phyloP scores from a whole-genome alignment of 1,140 invertebrate genomes.

The Drosophila trapezifrons region DNA sequence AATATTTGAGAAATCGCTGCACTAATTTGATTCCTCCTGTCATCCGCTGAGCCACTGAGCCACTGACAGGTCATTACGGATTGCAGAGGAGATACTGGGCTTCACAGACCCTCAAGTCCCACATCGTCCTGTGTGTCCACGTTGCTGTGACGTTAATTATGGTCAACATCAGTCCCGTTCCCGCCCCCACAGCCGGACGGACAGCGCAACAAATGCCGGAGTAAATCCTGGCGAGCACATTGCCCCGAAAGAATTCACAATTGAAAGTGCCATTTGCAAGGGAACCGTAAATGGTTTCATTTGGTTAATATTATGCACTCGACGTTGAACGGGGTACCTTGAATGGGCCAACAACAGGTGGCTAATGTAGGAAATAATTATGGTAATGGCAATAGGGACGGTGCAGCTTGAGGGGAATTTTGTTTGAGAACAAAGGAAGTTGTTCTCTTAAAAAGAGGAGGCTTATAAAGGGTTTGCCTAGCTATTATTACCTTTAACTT shows the following conservation, averaged over 20 bases:
- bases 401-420: neutral
- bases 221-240: constrained; percentile 35
- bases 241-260: constrained; percentile 60
- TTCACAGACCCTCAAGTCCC: constrained; percentile 23
- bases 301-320: constrained; percentile 49
- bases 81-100: constrained; percentile 4
- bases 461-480: neutral
- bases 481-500: too few species aligned
- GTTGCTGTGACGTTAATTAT: constrained; percentile 71
- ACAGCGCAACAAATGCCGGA: constrained; percentile 32
- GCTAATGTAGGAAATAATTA: constrained; percentile 6
- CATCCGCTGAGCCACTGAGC: constrained; percentile 25
- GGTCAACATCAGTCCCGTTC: constrained; percentile 34
- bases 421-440: neutral
- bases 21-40: constrained; percentile 61
- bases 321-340: constrained; percentile 13
- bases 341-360: constrained; percentile 14
- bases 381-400: neutral
- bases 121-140: constrained; percentile 19
- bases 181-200: constrained; percentile 1
- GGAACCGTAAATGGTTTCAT: constrained; percentile 52
- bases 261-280: constrained; percentile 67
- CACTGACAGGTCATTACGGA: constrained; percentile 42
- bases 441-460: neutral
- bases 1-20: constrained; percentile 58